Evolutionary conservation across 2,797 vertebrate genomes (phyloP).

Genomic region (Microchirus variegatus): DNA sequence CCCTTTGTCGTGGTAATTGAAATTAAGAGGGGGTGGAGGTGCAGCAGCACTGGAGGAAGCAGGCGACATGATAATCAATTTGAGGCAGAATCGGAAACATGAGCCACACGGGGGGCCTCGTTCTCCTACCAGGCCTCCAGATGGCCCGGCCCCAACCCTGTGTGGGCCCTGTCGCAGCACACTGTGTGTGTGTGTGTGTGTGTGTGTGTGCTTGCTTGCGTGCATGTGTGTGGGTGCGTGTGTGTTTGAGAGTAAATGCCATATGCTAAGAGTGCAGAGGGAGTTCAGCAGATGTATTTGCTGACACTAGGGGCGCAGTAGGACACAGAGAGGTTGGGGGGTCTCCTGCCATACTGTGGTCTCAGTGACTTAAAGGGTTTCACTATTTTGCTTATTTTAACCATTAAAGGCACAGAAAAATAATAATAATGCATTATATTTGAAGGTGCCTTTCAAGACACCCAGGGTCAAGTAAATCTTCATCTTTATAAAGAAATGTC

Average conservation of each 20-base stretch:
- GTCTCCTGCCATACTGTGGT: too few species aligned
- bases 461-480: too few species aligned
- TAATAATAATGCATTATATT: too few species aligned
- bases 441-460: too few species aligned
- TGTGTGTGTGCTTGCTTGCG: too few species aligned
- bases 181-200: conserved; percentile 25
- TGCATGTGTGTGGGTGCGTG: conserved; percentile 13
- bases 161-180: conserved; percentile 50
- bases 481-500: too few species aligned
- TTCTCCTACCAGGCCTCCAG: conserved; percentile 74
- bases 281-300: conserved; percentile 65
- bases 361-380: too few species aligned
- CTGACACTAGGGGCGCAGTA: conserved; percentile 42
- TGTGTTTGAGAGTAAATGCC: conserved; percentile 44
- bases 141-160: conserved; percentile 66
- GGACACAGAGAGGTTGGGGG: neutral
- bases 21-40: conserved; percentile 42
- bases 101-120: conserved; percentile 53
- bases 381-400: too few species aligned
- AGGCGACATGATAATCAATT: conserved; percentile 82
- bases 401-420: too few species aligned
- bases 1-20: conserved; percentile 53
- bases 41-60: conserved; percentile 67
- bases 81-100: conserved; percentile 76
- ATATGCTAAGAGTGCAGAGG: conserved; percentile 70